Conservation (phyloP, 2,797 vertebrate species). For the Thripadectes ignobilis region DNA sequence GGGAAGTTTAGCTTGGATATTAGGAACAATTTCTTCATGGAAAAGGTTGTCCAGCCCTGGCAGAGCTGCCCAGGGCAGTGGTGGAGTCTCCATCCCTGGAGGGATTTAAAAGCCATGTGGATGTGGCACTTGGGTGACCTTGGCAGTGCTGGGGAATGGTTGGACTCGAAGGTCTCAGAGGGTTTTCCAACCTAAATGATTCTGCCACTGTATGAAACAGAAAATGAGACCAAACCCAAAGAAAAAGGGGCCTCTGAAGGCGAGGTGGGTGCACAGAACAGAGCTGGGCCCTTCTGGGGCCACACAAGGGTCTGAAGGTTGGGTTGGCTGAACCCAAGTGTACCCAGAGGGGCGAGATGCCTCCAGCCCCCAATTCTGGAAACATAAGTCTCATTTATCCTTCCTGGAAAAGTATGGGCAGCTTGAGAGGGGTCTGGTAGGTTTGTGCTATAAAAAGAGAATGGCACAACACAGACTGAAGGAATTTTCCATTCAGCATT, state of each 20-base stretch:
- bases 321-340: background rate
- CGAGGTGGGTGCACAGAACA: background rate
- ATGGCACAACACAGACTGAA: constrained; percentile 17
- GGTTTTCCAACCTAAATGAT: background rate
- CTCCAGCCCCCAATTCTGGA: background rate
- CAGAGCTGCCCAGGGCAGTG: background rate
- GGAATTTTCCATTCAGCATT: constrained; percentile 65
- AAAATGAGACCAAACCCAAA: background rate
- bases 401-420: constrained; percentile 30
- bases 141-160: background rate
- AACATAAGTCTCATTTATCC: constrained; percentile 17
- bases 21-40: background rate
- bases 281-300: background rate
- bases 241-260: background rate
- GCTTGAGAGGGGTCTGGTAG: background rate
- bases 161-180: background rate
- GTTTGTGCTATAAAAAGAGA: constrained; percentile 25
- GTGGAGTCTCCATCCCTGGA: background rate
- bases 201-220: background rate
- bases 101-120: background rate
- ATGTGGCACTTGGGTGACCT: background rate
- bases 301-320: background rate
- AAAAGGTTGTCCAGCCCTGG: background rate
- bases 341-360: background rate
- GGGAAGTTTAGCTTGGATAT: background rate